A percentile compares a stretch with the other conserved stretches of the same genome.
phyloP scores from a whole-genome alignment of 2,888 invertebrate genomes.

The Drosophila quinaria region DNA sequence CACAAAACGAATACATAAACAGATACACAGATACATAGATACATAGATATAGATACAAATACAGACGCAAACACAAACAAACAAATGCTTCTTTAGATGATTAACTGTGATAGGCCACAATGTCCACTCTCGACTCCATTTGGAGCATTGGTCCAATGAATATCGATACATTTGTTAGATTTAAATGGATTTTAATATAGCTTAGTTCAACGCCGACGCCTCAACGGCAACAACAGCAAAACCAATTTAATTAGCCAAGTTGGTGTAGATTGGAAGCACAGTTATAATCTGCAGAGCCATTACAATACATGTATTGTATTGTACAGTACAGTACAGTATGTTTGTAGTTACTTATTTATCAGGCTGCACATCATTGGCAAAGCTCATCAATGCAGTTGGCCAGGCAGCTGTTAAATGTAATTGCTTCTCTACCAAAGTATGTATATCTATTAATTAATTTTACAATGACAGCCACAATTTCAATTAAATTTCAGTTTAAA shows the following conservation, averaged over 20 bases:
- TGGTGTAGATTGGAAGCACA: conserved; percentile 41
- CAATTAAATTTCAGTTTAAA: conserved; percentile 75
- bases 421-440: conserved; percentile 53
- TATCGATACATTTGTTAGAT: conserved; percentile 69
- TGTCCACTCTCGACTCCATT: conserved; percentile 18
- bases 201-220: conserved; percentile 38
- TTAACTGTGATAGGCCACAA: conserved; percentile 72
- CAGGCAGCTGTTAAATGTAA: conserved; percentile 73
- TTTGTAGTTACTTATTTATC: conserved; percentile 42
- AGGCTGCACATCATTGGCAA: conserved; percentile 45
- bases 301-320: conserved; percentile 27
- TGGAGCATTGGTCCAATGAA: conserved; percentile 51
- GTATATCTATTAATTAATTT: conserved; percentile 70
- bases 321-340: conserved; percentile 2
- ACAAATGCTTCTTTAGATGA: conserved; percentile 77
- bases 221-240: conserved; percentile 45
- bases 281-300: conserved; percentile 60
- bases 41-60: conserved; percentile 22
- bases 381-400: conserved; percentile 65
- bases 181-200: conserved; percentile 79
- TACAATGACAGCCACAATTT: conserved; percentile 74
- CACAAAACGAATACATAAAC: conserved; percentile 41
- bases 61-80: conserved; percentile 43
- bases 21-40: conserved; percentile 29
- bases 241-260: conserved; percentile 69